Percentiles rank a stretch among this genome's conserved stretches.
These are phyloP conservation scores for Drosophila macrothrix DNA, from an alignment of 2,888 invertebrate genomes.

Conservation along the genomic window DNA sequence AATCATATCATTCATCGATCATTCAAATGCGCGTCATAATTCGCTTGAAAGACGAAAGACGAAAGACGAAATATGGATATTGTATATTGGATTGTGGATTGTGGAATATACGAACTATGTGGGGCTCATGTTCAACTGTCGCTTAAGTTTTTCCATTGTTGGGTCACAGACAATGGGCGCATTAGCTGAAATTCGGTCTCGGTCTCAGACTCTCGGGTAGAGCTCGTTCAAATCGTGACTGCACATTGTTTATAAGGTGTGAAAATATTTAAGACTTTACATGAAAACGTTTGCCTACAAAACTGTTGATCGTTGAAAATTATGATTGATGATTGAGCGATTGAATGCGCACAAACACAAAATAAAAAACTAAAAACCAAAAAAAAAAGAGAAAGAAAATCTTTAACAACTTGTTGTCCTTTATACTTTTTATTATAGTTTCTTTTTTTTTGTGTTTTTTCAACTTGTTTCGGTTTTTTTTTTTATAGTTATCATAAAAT, in stretches of 20 bases:
- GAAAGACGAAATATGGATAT: slow-evolving; percentile 41
- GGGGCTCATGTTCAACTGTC: slow-evolving; percentile 63
- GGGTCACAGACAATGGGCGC: slow-evolving; percentile 66
- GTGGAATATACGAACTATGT: slow-evolving; percentile 35
- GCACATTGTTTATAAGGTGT: slow-evolving; percentile 82
- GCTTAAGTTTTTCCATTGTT: slow-evolving; percentile 55
- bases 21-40: slow-evolving; percentile 78
- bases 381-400: slow-evolving; percentile 25
- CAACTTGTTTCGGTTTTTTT: slow-evolving; percentile 15
- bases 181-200: slow-evolving; percentile 55
- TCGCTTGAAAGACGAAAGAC: slow-evolving; percentile 80
- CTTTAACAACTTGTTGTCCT: slow-evolving; percentile 74
- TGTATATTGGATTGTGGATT: slow-evolving; percentile 15
- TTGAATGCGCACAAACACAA: slow-evolving; percentile 59
- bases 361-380: slow-evolving; percentile 1
- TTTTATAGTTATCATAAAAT: slow-evolving; percentile 64
- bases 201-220: slow-evolving; percentile 6
- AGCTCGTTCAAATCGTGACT: slow-evolving; percentile 74
- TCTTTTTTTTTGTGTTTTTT: slow-evolving; percentile 24
- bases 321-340: slow-evolving; percentile 83
- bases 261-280: slow-evolving; percentile 82
- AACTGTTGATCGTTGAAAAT: slow-evolving; percentile 83
- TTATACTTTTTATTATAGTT: slow-evolving; percentile 40
- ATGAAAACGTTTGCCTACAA: slow-evolving; percentile 81
- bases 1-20: slow-evolving; percentile 81